Evolutionary conservation across 2,113 vertebrate genomes (phyloP), one percentile per base, ranked within the genome.

Genomic region (Mungos mungo): DNA sequence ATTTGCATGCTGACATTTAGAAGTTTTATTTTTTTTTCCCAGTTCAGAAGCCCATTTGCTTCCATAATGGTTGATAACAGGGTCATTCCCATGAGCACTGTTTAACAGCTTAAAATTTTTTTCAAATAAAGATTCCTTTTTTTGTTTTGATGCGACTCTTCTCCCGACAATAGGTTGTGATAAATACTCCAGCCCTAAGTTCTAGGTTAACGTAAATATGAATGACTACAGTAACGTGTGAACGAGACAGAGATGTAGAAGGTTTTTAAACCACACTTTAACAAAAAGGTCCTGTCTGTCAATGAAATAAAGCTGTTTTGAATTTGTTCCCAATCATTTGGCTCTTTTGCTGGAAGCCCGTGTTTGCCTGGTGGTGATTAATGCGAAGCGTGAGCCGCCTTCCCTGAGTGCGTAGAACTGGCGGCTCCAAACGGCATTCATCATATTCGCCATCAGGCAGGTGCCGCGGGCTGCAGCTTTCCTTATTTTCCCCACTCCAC

Each of bases 271-370:
- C 86, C 66, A n/a, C 90, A 92, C 87, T 96, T 96, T 85, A 88
- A 97, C 96, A 98, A 97, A 98, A 97, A 98, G 94, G 93, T 83
- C 92, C 97, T 93, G 96, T 97, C 98, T n/a, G 18, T 96, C 98
- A 98, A 88, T 57, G 90, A 98, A 98, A 98, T 98, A 88, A 98
- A 98, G 97, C 95, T 98, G 90, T 98, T 98, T 98, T 98, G 98
- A 98, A 97, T 97, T 87, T 63, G 88, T 98, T 98, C 97, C 97
- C 31, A 97, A 96, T 97, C 98, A 97, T 95, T 98, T 96, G 98
- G 97, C 96, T 96, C 81, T 93, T 96, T 92, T 27, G 96, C 94
- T 97, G 69, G 89, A 94, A 96, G 97, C 25, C 88, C 38, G 95
- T 72, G 81, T 96, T 97, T 74, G 96, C 97, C 89, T 50, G 23